Evolutionary conservation across 2,113 vertebrate species (phyloP).

Genomic region (Phaethon lepturus): DNA sequence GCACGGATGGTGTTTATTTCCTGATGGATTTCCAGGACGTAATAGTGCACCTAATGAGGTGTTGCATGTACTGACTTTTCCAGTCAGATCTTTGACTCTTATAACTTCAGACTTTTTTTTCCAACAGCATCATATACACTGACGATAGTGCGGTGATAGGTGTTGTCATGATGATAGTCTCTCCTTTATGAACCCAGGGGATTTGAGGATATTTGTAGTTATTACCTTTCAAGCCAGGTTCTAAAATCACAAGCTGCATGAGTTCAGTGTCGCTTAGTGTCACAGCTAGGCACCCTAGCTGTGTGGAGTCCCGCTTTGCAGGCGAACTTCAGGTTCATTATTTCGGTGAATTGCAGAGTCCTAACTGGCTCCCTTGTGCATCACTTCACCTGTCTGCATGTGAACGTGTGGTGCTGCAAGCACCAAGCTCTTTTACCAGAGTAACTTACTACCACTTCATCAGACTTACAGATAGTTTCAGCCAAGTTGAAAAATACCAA

Average conservation of each 20-base stretch:
- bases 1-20: neutral
- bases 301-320: neutral
- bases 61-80: neutral
- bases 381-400: neutral
- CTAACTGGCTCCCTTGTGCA: neutral
- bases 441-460: neutral
- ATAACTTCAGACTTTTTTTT: fast-evolving
- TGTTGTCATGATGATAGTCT: neutral
- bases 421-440: neutral
- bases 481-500: neutral
- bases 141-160: neutral
- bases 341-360: neutral
- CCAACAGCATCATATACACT: neutral
- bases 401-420: neutral
- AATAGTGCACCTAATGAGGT: fast-evolving
- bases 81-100: neutral
- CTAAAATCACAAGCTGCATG: too few relatives aligned
- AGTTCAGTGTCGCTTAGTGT: neutral
- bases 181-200: neutral
- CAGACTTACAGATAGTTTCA: neutral
- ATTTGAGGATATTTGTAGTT: neutral
- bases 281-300: neutral
- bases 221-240: neutral
- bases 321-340: neutral
- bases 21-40: neutral